These are phyloP conservation scores for Heteromurus nitidus DNA, from an alignment of 2,888 invertebrate species.

Conservation along the genomic window DNA sequence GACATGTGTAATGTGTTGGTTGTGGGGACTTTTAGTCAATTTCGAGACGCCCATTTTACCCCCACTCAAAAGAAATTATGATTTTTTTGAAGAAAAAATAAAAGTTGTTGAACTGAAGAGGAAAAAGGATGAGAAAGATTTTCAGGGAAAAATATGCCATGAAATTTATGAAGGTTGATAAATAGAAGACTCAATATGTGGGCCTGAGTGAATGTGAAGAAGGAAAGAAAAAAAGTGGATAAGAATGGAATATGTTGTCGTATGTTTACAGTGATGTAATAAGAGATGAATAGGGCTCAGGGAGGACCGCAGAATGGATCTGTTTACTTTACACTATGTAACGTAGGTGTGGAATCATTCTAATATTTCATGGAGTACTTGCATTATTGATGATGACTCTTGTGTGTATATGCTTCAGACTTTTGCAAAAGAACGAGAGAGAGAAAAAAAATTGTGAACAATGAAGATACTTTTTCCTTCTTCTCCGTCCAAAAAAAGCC, in stretches of 20 bases:
- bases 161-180: conserved; percentile 47
- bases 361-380: conserved; percentile 51
- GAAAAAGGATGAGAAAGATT: conserved; percentile 12
- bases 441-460: conserved; percentile 24
- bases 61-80: conserved; percentile 18
- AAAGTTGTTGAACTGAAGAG: too few species aligned
- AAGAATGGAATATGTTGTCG: background rate
- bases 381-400: background rate
- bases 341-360: conserved; percentile 61
- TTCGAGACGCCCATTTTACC: conserved; percentile 41
- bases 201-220: conserved; percentile 30
- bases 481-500: conserved; percentile 33
- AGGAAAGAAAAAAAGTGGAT: background rate
- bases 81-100: conserved; percentile 17
- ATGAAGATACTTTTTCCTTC: conserved; percentile 36
- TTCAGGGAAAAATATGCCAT: background rate
- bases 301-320: conserved; percentile 8
- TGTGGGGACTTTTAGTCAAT: background rate
- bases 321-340: conserved; percentile 57
- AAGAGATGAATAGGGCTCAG: background rate
- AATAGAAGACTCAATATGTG: conserved; percentile 56
- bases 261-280: conserved; percentile 54
- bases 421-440: conserved; percentile 42
- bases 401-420: conserved; percentile 9
- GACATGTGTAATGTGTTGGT: background rate